Conservation (phyloP, 2,113 vertebrate species). For the Catagonus wagneri region DNA sequence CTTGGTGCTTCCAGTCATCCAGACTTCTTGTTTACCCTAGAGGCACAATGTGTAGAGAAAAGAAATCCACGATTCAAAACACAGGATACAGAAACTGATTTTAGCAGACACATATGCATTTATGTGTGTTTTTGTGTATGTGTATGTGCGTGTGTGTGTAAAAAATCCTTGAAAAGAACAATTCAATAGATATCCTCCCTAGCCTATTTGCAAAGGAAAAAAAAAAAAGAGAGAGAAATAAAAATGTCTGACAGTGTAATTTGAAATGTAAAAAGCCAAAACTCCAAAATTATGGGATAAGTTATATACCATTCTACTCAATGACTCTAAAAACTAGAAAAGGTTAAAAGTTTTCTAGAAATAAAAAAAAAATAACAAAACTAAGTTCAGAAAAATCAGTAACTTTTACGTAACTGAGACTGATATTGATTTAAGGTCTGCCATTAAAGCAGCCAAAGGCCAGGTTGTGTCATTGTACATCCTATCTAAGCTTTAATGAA, state of each 20-base stretch:
- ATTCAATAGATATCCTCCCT: not conserved
- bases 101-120: not conserved
- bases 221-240: not conserved
- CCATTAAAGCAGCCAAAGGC: not conserved
- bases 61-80: not conserved
- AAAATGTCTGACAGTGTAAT: not conserved
- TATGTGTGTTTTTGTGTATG: not conserved
- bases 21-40: not conserved
- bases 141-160: not conserved
- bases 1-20: not conserved
- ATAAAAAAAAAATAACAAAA: not conserved
- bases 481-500: constrained; percentile 18
- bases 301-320: not conserved
- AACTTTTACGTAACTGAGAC: not conserved
- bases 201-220: not conserved
- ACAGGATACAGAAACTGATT: not conserved
- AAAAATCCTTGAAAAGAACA: not conserved
- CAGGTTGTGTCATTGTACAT: not conserved
- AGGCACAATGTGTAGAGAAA: not conserved
- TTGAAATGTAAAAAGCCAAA: not conserved
- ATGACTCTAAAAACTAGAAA: not conserved
- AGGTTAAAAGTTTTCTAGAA: not conserved
- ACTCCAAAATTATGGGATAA: not conserved
- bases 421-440: not conserved
- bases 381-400: not conserved